Base-by-base conservation (phyloP, 2,888 invertebrate species). In the Xanthorhoe spadicearia region DNA sequence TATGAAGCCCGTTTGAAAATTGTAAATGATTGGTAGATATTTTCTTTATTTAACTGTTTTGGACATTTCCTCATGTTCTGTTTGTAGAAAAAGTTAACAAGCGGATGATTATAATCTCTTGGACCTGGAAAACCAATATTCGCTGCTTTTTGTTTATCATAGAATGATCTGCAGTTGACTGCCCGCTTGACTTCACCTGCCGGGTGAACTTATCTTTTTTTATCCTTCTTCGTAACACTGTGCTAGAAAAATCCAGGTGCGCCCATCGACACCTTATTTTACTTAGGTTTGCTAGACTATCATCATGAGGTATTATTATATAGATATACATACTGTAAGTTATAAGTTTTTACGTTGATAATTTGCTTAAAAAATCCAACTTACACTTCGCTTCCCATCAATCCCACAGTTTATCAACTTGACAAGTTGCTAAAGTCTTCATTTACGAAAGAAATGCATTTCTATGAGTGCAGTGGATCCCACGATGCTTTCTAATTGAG, bases 401-500 rank as follows among this genome's bases (percentile, higher is more conserved):
- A 43, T 63, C 60, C 19, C 63, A 63, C 60, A 61, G 57, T 67
- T 62, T 19, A 59, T 63, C 49, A 63, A 38, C n/a, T n/a, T 62
- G 60, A 67, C 59, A 64, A 64, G 63, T 60, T 60, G 38, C 49
- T 59, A 51, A 64, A 50, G 54, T 38, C 61, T 61, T 61, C 10
- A 53, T 61, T 54, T 55, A 62, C 17, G 23, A 49, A 62, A 66
- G 51, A 66, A 62, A 48, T 62, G 46, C 15, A 62, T 60, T 61
- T 57, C 56, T 57, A 67, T 56, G 28, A 63, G 60, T 51, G 58
- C 65, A 56, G 23, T 57, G 46, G 57, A 67, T 71, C 71, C 53
- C 69, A 71, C 57, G 64, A 46, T 65, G 65, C 68, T 73, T 73
- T 73, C 73, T 71, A 68, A 73, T 60, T 63, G 61, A 48, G 65